Evolutionary conservation across 2,888 invertebrate species (phyloP).

Genomic region (Hemithea aestivaria): DNA sequence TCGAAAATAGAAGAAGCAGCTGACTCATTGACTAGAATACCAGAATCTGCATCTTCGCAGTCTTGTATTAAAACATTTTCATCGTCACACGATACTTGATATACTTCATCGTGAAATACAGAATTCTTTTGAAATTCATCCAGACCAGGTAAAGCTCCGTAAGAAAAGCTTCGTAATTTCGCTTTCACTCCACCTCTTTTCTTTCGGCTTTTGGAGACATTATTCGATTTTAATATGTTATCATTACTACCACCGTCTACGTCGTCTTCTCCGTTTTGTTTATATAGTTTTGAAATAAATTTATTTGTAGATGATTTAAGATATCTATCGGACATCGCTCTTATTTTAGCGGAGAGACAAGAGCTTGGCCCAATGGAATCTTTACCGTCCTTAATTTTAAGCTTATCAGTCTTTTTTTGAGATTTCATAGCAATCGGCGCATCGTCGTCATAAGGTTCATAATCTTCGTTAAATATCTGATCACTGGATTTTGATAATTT

Average conservation of each 20-base stretch:
- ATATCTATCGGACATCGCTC: constrained; percentile 86
- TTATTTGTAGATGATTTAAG: constrained; percentile 84
- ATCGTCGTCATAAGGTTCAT: constrained; percentile 56
- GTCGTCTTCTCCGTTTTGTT: constrained; percentile 61
- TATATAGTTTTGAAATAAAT: constrained; percentile 84
- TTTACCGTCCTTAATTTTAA: constrained; percentile 65
- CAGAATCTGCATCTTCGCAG: constrained; percentile 86
- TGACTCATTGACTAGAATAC: constrained; percentile 86
- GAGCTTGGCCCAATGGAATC: constrained; percentile 76
- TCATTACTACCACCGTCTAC: constrained; percentile 45
- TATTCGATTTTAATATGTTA: constrained; percentile 51
- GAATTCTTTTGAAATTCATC: constrained; percentile 83
- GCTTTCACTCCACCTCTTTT: constrained; percentile 68
- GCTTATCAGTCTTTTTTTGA: constrained; percentile 73
- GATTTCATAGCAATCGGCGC: constrained; percentile 51
- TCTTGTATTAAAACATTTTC: constrained; percentile 79
- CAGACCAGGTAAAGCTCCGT: constrained; percentile 85
- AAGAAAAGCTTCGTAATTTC: constrained; percentile 85
- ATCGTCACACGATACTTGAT: constrained; percentile 70
- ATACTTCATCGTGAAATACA: constrained; percentile 80
- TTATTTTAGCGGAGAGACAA: constrained; percentile 83
- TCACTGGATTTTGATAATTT: constrained; percentile 76
- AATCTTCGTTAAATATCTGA: constrained; percentile 76
- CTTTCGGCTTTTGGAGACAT: constrained; percentile 57
- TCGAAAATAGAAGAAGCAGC: constrained; percentile 83